Percentiles rank a stretch among this genome's conserved stretches.
These are phyloP conservation scores for Echinops telfairi DNA, from an alignment of 2,113 vertebrate genomes.

Conservation along the genomic window DNA sequence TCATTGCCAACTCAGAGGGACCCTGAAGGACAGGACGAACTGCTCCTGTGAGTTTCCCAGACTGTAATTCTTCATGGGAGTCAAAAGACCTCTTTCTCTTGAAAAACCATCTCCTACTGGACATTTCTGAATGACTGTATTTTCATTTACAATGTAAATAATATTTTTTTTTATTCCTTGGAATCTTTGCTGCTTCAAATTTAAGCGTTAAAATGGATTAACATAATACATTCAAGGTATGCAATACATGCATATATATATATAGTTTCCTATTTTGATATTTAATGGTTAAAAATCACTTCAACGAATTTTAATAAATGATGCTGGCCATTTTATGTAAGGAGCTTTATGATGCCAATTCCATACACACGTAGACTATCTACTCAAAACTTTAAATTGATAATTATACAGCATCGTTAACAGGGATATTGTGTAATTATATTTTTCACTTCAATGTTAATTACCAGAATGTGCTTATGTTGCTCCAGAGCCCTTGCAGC, in stretches of 20 bases:
- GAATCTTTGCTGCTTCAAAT: no score
- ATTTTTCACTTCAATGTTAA: constrained; percentile 57
- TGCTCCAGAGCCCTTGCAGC: not conserved
- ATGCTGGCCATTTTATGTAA: constrained; percentile 21
- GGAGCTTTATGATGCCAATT: constrained; percentile 35
- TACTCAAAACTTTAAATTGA: constrained; percentile 37
- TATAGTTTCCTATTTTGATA: constrained; percentile 1
- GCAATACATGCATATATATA: not conserved
- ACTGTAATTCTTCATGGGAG: no score
- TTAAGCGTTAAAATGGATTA: not conserved
- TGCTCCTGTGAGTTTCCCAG: no score
- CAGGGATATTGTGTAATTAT: constrained; percentile 46
- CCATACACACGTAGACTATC: constrained; percentile 35
- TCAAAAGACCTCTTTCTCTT: no score
- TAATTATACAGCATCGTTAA: constrained; percentile 60
- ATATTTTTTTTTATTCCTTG: no score
- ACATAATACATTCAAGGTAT: not conserved
- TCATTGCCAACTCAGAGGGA: no score
- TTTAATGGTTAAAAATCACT: constrained; percentile 26
- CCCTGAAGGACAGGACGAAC: no score
- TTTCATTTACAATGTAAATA: no score
- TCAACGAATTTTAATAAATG: constrained; percentile 23
- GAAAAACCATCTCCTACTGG: no score
- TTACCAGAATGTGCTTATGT: constrained; percentile 50
- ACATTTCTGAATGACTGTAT: no score